Conservation (phyloP, 1,140 invertebrate species). For the Drosophila nigromelanica region DNA sequence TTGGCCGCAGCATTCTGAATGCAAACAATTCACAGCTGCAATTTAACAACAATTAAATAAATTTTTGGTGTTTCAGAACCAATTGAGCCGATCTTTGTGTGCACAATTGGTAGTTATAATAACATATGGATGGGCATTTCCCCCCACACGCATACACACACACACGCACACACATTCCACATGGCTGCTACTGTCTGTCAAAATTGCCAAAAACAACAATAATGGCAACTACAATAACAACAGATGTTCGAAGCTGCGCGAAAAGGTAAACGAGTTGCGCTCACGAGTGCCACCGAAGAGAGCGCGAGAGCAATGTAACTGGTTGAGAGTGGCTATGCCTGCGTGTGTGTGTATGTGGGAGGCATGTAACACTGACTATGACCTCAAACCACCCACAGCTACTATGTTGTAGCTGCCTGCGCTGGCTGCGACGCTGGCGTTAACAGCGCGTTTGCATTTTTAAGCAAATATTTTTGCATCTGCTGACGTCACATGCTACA, state of each 20-base stretch:
- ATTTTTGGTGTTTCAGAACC: slow-evolving; percentile 29
- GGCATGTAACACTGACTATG: slow-evolving; percentile 64
- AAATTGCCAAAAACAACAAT: slow-evolving; percentile 61
- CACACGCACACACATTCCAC: slow-evolving; percentile 42
- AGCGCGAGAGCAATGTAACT: slow-evolving; percentile 36
- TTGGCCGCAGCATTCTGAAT: slow-evolving; percentile 29
- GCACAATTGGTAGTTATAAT: slow-evolving; percentile 53
- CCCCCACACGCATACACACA: slow-evolving; percentile 17
- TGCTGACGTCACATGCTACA: slow-evolving; percentile 47
- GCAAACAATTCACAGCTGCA: slow-evolving; percentile 37
- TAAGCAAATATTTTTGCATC: slow-evolving; percentile 29
- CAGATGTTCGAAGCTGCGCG: slow-evolving; percentile 65
- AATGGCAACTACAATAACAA: slow-evolving; percentile 67
- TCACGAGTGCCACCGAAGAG: slow-evolving; percentile 43
- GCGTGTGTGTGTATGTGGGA: slow-evolving; percentile 29
- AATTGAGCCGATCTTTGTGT: slow-evolving; percentile 41
- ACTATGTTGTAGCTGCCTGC: slow-evolving; percentile 18
- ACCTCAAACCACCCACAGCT: slow-evolving; percentile 75
- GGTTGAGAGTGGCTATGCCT: slow-evolving; percentile 23
- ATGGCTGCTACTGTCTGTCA: slow-evolving; percentile 56
- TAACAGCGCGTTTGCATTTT: slow-evolving; percentile 50
- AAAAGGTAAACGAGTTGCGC: slow-evolving; percentile 79
- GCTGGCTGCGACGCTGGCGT: slow-evolving; percentile 18
- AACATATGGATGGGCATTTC: slow-evolving; percentile 54
- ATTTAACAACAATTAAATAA: slow-evolving; percentile 36